Conservation (phyloP, 2,888 invertebrate genomes). For the Ophion slaviceki region DNA sequence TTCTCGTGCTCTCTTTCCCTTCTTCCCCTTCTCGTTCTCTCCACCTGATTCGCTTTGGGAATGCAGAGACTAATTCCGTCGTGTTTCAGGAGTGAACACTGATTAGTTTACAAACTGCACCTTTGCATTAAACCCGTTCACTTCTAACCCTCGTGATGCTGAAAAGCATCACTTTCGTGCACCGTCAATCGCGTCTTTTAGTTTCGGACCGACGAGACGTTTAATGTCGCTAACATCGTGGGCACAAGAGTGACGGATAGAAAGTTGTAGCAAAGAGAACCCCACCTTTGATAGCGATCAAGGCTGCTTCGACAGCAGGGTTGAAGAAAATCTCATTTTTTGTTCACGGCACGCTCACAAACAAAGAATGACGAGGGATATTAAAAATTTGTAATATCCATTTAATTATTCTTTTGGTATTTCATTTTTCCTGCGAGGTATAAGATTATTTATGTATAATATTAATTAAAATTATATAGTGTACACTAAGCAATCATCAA, state of each 20-base stretch:
- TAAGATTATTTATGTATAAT: background rate
- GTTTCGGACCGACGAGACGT: conserved; percentile 56
- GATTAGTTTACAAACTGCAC: conserved; percentile 70
- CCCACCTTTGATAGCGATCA: conserved; percentile 8
- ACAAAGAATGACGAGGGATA: background rate
- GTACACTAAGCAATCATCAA: too few relatives aligned
- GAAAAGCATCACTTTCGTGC: conserved; percentile 39
- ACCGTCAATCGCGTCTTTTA: conserved; percentile 46
- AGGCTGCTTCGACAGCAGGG: conserved; percentile 16
- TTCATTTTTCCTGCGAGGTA: background rate
- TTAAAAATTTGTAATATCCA: background rate
- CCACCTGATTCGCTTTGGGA: conserved; percentile 22
- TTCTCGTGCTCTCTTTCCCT: conserved; percentile 11
- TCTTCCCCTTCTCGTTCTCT: background rate
- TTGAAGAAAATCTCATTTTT: conserved; percentile 23
- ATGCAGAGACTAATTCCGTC: conserved; percentile 46
- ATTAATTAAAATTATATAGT: background rate
- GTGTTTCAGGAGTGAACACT: conserved; percentile 49
- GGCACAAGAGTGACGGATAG: conserved; percentile 46
- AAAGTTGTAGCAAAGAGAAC: conserved; percentile 39
- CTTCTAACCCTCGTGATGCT: conserved; percentile 27
- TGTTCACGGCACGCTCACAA: background rate
- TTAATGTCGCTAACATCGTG: conserved; percentile 63
- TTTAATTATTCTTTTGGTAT: background rate
- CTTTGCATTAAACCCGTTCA: conserved; percentile 58